Evolutionary conservation across 1,140 invertebrate genomes (phyloP), one percentile per base, ranked within the genome.

Genomic region (Formica selysi): DNA sequence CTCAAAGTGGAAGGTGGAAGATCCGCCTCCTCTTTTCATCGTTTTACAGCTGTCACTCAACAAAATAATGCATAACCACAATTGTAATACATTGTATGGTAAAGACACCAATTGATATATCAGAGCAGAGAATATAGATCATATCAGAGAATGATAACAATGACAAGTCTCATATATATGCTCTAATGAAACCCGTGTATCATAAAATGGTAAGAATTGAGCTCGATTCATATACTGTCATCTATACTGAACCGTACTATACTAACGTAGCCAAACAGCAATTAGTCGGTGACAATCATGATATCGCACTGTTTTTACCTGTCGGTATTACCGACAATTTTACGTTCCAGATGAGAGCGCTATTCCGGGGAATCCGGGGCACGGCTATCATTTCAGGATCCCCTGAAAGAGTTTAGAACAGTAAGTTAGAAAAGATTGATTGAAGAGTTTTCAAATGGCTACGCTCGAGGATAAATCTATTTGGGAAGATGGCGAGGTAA

Each of bases 391-490:
- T 26, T 32, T 67, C 29, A 44, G 41, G 38, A 41, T 41, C 38
- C 38, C 38, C n/a, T 38, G 0, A 16, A 71, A 22, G 7, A 41
- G 48, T 71, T 59, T 80, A 70, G 2, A 6, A 7, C 19, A 67
- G n/a, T 5, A 6, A n/a, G 22, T 2, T 11, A 22, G 54, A 2
- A 10, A 73, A 73, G 13, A 71, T 19, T n/a, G 16, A 51, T 5
- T 16, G 38, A 13, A 22, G 3, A 81, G 19, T 3, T 62, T 83
- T n/a, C 6, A 87, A 84, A 96, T 97, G 95, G 96, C 96, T 68
- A 98, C 97, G 61, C 95, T 98, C 41, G 98, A 98, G 96, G 98
- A 98, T 94, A 98, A 98, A 95, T 97, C 98, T 2, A 98, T 98
- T 91, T 98, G 98, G 98, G 98, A 98, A 91, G 98, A 98, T 96